Conservation (phyloP, 92 coral and sea anemone genomes). For the Heliopora coerulea region DNA sequence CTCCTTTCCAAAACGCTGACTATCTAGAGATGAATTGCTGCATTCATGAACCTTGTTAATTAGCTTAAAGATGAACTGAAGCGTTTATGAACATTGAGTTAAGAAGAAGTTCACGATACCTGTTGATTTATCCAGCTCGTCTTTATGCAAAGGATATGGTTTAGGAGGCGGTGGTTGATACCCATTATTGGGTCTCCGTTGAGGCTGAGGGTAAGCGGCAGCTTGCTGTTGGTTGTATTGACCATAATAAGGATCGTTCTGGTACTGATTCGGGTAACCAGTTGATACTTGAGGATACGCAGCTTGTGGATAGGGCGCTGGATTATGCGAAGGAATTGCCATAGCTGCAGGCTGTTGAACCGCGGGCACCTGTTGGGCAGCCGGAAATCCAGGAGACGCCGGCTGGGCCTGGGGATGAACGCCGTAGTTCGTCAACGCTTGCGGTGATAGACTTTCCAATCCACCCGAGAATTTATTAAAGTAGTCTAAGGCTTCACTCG, state of each 20-base stretch:
- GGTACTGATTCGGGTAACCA: background rate
- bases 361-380: slow-evolving; percentile 6
- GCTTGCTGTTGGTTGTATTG: background rate
- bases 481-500: slow-evolving; percentile 34
- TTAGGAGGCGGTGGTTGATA: slow-evolving; percentile 14
- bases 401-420: slow-evolving; percentile 7
- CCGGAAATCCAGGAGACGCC: background rate
- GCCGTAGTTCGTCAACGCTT: background rate
- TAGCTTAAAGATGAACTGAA: no score
- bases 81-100: background rate
- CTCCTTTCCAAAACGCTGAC: no score
- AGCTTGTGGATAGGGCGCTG: background rate
- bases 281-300: background rate
- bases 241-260: background rate
- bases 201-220: background rate
- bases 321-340: background rate
- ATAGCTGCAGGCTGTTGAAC: slow-evolving; percentile 9
- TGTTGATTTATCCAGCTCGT: slow-evolving; percentile 33
- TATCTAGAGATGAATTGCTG: no score
- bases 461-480: slow-evolving; percentile 36
- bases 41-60: no score
- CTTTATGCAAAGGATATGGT: slow-evolving; percentile 33
- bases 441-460: background rate
- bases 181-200: background rate
- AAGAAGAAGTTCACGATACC: background rate